Percentiles rank a stretch among this genome's conserved stretches.
Conservation (phyloP, 1,140 invertebrate genomes). For the Plectrocnemia conspersa region DNA sequence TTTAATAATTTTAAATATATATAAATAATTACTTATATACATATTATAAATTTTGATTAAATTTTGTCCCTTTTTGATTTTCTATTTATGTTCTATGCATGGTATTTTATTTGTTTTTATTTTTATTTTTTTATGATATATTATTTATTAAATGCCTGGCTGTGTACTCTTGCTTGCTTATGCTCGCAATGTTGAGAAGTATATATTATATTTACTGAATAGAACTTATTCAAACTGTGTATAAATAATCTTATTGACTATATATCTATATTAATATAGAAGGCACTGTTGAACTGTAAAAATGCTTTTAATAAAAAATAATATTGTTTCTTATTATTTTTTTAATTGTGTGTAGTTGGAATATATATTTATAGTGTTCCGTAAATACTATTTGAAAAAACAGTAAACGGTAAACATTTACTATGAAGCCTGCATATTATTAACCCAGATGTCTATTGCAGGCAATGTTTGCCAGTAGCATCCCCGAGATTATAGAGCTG, state of each 20-base stretch:
- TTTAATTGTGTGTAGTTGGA: constrained; percentile 37
- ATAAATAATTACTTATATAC: not conserved
- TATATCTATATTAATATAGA: too few species aligned
- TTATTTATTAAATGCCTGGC: constrained; percentile 45
- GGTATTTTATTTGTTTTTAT: constrained; percentile 26
- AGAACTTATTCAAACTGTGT: not conserved
- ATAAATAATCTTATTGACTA: too few species aligned
- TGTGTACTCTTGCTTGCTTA: constrained; percentile 53
- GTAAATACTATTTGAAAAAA: constrained; percentile 2
- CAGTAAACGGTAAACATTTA: constrained; percentile 17
- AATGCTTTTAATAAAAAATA: too few species aligned
- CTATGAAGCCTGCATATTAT: constrained; percentile 29
- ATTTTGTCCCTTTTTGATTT: constrained; percentile 1
- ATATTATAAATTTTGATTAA: not conserved
- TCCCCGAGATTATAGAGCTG: constrained; percentile 98
- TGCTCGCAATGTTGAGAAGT: constrained; percentile 37
- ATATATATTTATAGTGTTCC: not conserved
- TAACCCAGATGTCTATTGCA: constrained; percentile 64
- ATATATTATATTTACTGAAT: constrained; percentile 9
- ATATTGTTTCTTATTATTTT: too few species aligned
- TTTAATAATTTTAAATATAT: not conserved
- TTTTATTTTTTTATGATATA: constrained; percentile 18
- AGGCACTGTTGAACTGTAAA: too few species aligned
- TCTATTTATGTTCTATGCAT: constrained; percentile 12
- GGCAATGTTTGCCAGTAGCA: constrained; percentile 97